Conservation (phyloP, 2,888 invertebrate species). For the Pheosia gnoma region DNA sequence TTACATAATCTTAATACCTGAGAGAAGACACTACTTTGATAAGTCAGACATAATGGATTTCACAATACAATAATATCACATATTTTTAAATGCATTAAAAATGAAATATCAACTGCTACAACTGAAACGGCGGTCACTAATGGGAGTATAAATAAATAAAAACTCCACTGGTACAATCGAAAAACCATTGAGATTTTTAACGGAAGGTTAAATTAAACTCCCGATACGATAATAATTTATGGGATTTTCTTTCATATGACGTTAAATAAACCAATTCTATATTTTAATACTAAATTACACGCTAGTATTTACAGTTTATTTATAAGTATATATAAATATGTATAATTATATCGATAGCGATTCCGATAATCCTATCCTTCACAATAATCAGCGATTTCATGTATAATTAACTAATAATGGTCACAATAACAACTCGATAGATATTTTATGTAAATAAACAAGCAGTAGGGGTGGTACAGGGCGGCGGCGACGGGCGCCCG, state of each 20-base stretch:
- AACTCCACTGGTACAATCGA: constrained; percentile 82
- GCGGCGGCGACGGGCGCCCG: constrained; percentile 60
- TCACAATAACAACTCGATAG: constrained; percentile 83
- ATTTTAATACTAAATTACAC: constrained; percentile 81
- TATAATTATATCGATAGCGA: constrained; percentile 82
- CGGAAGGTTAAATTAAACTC: constrained; percentile 79
- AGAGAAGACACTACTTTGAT: constrained; percentile 74
- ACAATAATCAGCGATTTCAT: constrained; percentile 76
- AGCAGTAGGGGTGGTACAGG: constrained; percentile 74
- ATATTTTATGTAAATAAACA: constrained; percentile 83
- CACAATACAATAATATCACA: constrained; percentile 83
- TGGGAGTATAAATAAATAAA: constrained; percentile 76
- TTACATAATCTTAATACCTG: constrained; percentile 54
- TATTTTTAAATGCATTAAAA: constrained; percentile 81
- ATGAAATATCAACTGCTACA: constrained; percentile 71
- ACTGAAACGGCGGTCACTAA: constrained; percentile 60
- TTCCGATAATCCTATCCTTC: constrained; percentile 78
- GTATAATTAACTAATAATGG: constrained; percentile 84
- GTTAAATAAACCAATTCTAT: constrained; percentile 84
- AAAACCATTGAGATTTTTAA: constrained; percentile 84
- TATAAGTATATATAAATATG: constrained; percentile 84
- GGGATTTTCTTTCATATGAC: constrained; percentile 80
- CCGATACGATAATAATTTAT: constrained; percentile 83
- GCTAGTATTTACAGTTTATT: constrained; percentile 83
- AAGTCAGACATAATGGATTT: constrained; percentile 83